phyloP scores from a whole-genome alignment of 2,113 vertebrate species.

The Phrynosoma blainvillii region DNA sequence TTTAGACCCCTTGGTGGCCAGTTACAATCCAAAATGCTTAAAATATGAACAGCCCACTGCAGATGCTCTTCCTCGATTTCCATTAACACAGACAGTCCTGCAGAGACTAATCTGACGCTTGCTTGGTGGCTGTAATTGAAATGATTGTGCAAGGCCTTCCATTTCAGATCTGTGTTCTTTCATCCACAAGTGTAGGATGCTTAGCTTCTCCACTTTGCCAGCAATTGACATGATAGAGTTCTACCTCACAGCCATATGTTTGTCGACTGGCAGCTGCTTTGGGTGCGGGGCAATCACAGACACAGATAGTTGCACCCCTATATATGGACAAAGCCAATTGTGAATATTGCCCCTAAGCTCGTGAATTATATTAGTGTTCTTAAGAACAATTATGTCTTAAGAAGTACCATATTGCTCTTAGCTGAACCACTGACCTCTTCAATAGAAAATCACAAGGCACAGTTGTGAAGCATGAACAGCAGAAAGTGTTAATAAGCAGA shows the following conservation, averaged over 20 bases:
- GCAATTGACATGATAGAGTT: neutral
- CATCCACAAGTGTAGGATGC: neutral
- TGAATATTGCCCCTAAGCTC: neutral
- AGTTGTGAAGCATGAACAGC: neutral
- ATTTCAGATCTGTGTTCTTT: neutral
- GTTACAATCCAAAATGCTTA: neutral
- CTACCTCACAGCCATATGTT: slow-evolving; percentile 7
- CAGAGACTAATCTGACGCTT: neutral
- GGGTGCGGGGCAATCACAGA: neutral
- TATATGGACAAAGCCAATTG: slow-evolving; percentile 19
- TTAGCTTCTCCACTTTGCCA: neutral
- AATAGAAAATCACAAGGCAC: neutral
- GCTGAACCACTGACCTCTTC: neutral
- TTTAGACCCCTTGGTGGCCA: neutral
- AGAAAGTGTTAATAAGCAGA: neutral
- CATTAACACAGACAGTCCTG: neutral
- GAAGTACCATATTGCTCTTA: slow-evolving; percentile 9
- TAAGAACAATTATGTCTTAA: slow-evolving; percentile 26
- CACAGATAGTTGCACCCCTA: neutral
- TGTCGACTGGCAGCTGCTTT: slow-evolving; percentile 2
- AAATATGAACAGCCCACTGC: neutral
- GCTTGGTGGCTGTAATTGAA: neutral
- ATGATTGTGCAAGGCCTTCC: neutral
- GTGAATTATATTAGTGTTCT: neutral
- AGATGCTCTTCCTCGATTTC: neutral